phyloP scores from a whole-genome alignment of 2,113 vertebrate species.

The Setophaga kirtlandii region DNA sequence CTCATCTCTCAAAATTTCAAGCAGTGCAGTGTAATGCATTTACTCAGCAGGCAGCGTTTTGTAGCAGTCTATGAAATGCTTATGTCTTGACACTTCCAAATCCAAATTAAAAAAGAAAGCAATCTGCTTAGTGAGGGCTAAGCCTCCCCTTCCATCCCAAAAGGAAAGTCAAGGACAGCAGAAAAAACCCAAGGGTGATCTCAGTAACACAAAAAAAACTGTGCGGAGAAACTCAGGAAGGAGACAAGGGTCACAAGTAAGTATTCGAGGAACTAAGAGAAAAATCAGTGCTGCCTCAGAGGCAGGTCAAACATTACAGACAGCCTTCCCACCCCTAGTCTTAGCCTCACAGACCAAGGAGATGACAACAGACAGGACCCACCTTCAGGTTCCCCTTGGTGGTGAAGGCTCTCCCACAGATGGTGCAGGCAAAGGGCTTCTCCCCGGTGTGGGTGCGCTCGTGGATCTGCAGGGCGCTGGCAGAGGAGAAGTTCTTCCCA shows the following conservation, averaged over 20 bases:
- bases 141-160: not conserved
- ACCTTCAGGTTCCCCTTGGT: slow-evolving; percentile 99
- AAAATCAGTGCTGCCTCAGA: not conserved
- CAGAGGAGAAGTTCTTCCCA: slow-evolving; percentile 95
- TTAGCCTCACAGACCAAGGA: not conserved
- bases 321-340: no score
- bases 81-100: not conserved
- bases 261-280: not conserved
- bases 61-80: not conserved
- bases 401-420: slow-evolving; percentile 94
- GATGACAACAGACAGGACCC: not conserved
- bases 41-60: not conserved
- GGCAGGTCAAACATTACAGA: not conserved
- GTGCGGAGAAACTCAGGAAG: not conserved
- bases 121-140: not conserved
- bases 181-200: not conserved
- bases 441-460: slow-evolving; percentile 96
- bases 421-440: slow-evolving; percentile 94
- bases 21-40: not conserved
- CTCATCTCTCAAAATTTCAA: not conserved
- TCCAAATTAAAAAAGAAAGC: not conserved
- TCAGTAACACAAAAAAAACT: not conserved
- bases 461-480: slow-evolving; percentile 95
- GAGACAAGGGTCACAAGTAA: not conserved
- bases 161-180: not conserved